Percentiles rank a stretch among this genome's conserved stretches.
These are phyloP conservation scores for Cataglyphis livida DNA, from an alignment of 2,888 invertebrate genomes.

Conservation along the genomic window DNA sequence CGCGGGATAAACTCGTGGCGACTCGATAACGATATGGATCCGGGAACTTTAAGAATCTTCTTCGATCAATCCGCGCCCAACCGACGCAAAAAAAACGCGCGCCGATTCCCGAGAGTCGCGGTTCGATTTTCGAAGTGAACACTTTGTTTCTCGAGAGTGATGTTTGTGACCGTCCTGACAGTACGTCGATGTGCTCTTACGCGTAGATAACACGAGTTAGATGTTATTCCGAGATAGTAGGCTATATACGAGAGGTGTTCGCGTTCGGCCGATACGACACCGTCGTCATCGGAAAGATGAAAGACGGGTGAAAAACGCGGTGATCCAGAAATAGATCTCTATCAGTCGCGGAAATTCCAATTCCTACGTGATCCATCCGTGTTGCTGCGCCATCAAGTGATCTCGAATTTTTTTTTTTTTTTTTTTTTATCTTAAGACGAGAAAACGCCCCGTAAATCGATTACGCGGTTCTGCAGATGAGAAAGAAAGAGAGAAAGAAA, in stretches of 20 bases:
- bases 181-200: constrained; percentile 75
- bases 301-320: constrained; percentile 27
- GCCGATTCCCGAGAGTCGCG: constrained; percentile 71
- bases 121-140: constrained; percentile 61
- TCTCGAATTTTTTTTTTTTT: constrained; percentile 43
- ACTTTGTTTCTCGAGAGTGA: constrained; percentile 69
- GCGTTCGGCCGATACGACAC: constrained; percentile 3
- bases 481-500: not conserved
- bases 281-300: constrained; percentile 7
- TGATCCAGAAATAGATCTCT: constrained; percentile 42
- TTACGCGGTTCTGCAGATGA: not conserved
- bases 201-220: constrained; percentile 71
- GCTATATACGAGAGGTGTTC: constrained; percentile 55
- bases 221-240: constrained; percentile 63
- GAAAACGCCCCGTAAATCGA: constrained; percentile 38
- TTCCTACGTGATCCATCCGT: constrained; percentile 40
- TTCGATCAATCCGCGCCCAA: constrained; percentile 53
- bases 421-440: not conserved
- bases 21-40: constrained; percentile 9
- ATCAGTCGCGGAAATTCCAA: constrained; percentile 40
- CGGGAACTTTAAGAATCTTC: not conserved
- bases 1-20: not conserved
- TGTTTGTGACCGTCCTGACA: constrained; percentile 74
- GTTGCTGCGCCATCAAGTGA: constrained; percentile 40
- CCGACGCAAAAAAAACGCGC: constrained; percentile 48